Conservation (phyloP, 2,797 vertebrate genomes). For the Scyliorhinus canicula region DNA sequence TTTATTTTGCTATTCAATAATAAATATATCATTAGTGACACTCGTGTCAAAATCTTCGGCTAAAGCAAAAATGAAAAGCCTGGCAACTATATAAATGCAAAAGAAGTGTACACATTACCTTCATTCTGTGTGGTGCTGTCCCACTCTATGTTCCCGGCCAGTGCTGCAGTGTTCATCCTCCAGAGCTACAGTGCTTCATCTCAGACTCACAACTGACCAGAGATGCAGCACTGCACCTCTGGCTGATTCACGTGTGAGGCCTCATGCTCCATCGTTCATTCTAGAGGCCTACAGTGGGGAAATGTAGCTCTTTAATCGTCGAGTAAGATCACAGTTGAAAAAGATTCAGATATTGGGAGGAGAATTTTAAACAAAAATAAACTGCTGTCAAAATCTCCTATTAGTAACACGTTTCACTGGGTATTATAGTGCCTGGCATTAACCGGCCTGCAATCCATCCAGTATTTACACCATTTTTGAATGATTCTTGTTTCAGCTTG, state of each 20-base stretch:
- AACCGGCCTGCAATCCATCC: not conserved
- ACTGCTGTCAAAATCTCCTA: not conserved
- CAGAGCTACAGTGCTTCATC: constrained; percentile 99
- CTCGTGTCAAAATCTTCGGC: not conserved
- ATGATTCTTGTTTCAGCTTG: not conserved
- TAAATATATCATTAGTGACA: not conserved
- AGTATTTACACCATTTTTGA: not conserved
- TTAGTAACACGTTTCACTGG: not conserved
- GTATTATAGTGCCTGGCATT: not conserved
- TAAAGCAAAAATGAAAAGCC: not conserved
- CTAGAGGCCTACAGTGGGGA: not conserved
- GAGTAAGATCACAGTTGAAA: not conserved
- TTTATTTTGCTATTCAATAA: not conserved
- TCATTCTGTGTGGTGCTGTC: not conserved
- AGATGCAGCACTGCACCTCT: constrained; percentile 99
- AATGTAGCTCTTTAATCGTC: not conserved
- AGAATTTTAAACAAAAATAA: not conserved
- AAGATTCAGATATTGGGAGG: not conserved
- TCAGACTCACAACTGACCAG: constrained; percentile 99
- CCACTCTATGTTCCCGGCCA: not conserved
- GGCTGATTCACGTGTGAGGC: constrained; percentile 67
- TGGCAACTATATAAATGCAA: not conserved
- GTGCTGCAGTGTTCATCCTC: constrained; percentile 64
- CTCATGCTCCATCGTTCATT: not conserved
- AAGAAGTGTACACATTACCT: not conserved